Evolutionary conservation across 2,797 vertebrate species (phyloP).

Genomic region (Coranthus polyacanthus): DNA sequence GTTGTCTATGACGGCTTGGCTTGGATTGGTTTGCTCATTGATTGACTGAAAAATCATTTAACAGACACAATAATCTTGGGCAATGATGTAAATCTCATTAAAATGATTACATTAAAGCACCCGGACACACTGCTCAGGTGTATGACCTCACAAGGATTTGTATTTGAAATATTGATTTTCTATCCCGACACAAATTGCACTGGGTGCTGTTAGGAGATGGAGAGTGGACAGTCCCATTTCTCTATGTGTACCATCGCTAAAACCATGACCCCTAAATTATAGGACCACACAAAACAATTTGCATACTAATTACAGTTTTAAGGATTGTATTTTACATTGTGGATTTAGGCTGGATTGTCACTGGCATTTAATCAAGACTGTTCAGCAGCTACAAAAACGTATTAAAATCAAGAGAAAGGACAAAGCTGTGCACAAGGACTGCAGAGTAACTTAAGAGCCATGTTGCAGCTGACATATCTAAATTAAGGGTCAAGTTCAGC

Average conservation of each 20-base stretch:
- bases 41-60: slow-evolving; percentile 24
- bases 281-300: slow-evolving; percentile 70
- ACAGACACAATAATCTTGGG: slow-evolving; percentile 20
- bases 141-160: slow-evolving; percentile 45
- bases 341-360: slow-evolving; percentile 12
- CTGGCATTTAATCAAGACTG: slow-evolving; percentile 36
- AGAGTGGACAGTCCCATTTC: slow-evolving; percentile 35
- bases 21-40: background rate
- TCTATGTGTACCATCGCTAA: slow-evolving; percentile 39
- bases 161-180: slow-evolving; percentile 64
- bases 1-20: no score
- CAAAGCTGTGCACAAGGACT: slow-evolving; percentile 1
- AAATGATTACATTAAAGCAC: slow-evolving; percentile 48
- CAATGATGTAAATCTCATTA: slow-evolving; percentile 48
- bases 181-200: slow-evolving; percentile 46
- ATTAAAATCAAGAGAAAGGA: slow-evolving; percentile 23
- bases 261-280: slow-evolving; percentile 58
- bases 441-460: slow-evolving; percentile 2
- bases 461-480: slow-evolving; percentile 12
- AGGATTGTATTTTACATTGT: slow-evolving; percentile 56
- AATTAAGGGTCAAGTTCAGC: slow-evolving; percentile 30
- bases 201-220: slow-evolving; percentile 18
- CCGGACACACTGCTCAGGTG: slow-evolving; percentile 34
- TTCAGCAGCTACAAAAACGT: slow-evolving; percentile 19
- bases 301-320: slow-evolving; percentile 73